Evolutionary conservation across 2,888 invertebrate genomes (phyloP).

Genomic region (Erpobdella octoculata): DNA sequence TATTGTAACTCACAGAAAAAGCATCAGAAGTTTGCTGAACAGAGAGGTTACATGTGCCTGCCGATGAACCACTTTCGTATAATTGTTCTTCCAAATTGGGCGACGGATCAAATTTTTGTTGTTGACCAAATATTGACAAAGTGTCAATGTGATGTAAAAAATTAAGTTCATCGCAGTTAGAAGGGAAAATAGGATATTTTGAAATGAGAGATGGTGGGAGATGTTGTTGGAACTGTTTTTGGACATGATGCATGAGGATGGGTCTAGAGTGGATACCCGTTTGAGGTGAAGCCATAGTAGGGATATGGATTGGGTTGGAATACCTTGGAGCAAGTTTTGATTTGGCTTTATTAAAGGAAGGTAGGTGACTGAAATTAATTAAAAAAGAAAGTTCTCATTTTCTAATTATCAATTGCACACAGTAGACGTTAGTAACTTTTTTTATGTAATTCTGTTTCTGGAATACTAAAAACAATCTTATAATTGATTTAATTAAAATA

Average conservation of each 20-base stretch:
- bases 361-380: too few species aligned
- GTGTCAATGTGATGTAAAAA: background rate
- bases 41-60: background rate
- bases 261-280: too few species aligned
- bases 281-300: background rate
- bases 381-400: too few species aligned
- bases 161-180: too few species aligned
- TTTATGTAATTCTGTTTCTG: background rate
- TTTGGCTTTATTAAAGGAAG: background rate
- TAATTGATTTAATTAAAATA: background rate
- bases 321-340: background rate
- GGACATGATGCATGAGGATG: too few species aligned
- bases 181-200: too few species aligned
- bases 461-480: background rate
- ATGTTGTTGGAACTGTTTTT: background rate
- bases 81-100: too few species aligned
- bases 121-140: conserved; percentile 5
- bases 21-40: background rate
- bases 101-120: too few species aligned
- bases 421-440: too few species aligned
- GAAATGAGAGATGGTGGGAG: too few species aligned
- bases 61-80: background rate
- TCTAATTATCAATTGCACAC: too few species aligned
- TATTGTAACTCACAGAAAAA: background rate
- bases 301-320: background rate